Evolutionary conservation across 2,113 vertebrate species (phyloP).

Genomic region (Entosphenus tridentatus): DNA sequence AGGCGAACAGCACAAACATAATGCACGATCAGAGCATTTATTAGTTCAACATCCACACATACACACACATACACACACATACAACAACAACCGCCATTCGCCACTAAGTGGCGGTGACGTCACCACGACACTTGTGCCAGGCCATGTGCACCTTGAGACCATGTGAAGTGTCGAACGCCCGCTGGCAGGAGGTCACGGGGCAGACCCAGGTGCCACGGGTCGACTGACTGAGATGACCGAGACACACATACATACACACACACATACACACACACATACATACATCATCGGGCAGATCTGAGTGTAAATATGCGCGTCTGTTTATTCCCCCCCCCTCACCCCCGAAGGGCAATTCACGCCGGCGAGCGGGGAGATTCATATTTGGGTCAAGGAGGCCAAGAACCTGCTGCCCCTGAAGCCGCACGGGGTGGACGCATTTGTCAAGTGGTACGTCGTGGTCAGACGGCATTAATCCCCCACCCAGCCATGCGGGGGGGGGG

Average conservation of each 20-base stretch:
- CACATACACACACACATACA: not conserved
- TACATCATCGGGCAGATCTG: not conserved
- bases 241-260: not conserved
- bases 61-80: not conserved
- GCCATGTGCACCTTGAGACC: too few species aligned
- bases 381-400: slow-evolving; percentile 78
- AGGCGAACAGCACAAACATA: too few species aligned
- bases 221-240: not conserved
- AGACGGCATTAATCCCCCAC: not conserved
- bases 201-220: too few species aligned
- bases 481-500: too few species aligned
- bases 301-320: too few species aligned
- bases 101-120: too few species aligned
- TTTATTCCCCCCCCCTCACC: too few species aligned
- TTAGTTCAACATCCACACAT: not conserved
- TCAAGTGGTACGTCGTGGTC: slow-evolving; percentile 47
- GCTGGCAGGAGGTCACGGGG: too few species aligned
- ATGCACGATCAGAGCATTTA: too few species aligned
- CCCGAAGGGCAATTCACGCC: not conserved
- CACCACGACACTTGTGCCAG: too few species aligned
- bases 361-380: slow-evolving; percentile 50
- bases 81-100: too few species aligned
- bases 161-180: too few species aligned
- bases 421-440: slow-evolving; percentile 48
- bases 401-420: slow-evolving; percentile 40